Percentiles rank a stretch among this genome's conserved stretches.
Conservation (phyloP, 2,888 invertebrate genomes). For the Rhyacophila evoluta region DNA sequence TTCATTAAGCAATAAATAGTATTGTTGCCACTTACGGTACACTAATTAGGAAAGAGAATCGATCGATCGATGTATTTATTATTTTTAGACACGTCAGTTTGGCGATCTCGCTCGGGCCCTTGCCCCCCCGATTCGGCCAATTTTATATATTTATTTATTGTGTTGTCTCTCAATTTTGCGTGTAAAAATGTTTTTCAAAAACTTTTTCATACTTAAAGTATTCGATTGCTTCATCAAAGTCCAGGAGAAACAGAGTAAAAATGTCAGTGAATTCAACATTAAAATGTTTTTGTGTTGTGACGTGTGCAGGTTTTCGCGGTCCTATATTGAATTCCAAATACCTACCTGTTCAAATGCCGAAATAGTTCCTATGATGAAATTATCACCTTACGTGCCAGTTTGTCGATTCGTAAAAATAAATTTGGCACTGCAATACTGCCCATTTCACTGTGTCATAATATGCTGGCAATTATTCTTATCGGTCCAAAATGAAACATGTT, state of each 20-base stretch:
- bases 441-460: background rate
- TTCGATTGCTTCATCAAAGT: constrained; percentile 35
- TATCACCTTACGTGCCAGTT: constrained; percentile 3
- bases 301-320: too few relatives aligned
- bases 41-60: background rate
- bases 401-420: background rate
- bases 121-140: background rate
- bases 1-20: background rate
- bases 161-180: background rate
- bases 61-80: background rate
- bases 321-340: too few relatives aligned
- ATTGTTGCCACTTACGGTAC: background rate
- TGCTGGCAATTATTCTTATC: background rate
- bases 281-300: too few relatives aligned
- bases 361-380: background rate
- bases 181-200: constrained; percentile 34
- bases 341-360: too few relatives aligned
- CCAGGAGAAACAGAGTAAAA: background rate
- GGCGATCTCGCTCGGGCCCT: background rate
- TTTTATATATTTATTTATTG: background rate
- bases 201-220: constrained; percentile 25
- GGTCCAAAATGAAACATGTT: too few relatives aligned
- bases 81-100: background rate
- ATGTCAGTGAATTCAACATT: too few relatives aligned
- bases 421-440: background rate